These are phyloP conservation scores for Oophaga pumilio DNA, from an alignment of 2,113 vertebrate genomes.

Conservation along the genomic window DNA sequence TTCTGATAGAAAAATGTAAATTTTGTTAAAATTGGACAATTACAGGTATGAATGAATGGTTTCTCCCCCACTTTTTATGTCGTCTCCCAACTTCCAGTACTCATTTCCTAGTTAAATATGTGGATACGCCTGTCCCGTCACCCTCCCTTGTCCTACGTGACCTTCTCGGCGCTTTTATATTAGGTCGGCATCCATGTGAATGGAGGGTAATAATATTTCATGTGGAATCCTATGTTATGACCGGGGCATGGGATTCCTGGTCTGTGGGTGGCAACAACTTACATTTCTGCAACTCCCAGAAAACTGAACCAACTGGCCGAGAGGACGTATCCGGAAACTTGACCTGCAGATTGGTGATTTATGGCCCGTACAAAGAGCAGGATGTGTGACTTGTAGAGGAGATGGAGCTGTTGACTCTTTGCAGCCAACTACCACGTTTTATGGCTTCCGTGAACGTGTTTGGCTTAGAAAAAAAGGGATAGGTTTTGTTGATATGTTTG, in stretches of 20 bases:
- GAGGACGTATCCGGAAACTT: slow-evolving; percentile 27
- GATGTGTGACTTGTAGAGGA: slow-evolving; percentile 44
- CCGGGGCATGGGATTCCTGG: not conserved
- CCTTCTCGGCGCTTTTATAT: not conserved
- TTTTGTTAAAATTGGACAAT: not conserved
- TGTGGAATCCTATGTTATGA: not conserved
- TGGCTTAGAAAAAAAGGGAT: no score
- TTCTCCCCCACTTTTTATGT: not conserved
- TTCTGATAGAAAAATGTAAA: no score
- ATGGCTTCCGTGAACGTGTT: not conserved
- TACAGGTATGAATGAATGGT: not conserved
- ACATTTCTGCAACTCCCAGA: slow-evolving; percentile 24
- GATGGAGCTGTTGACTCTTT: slow-evolving; percentile 11
- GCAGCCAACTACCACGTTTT: not conserved
- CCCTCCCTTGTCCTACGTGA: not conserved
- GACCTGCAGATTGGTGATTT: slow-evolving; percentile 30
- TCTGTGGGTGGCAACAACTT: slow-evolving; percentile 18
- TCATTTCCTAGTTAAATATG: not conserved
- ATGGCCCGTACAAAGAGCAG: slow-evolving; percentile 40
- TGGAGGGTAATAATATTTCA: not conserved
- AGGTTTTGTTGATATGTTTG: no score
- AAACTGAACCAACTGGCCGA: not conserved
- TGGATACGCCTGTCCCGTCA: not conserved
- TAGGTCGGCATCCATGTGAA: not conserved
- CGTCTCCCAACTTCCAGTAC: not conserved